Base-by-base conservation (phyloP, 2,797 vertebrate genomes). In the Megaceryle alcyon region DNA sequence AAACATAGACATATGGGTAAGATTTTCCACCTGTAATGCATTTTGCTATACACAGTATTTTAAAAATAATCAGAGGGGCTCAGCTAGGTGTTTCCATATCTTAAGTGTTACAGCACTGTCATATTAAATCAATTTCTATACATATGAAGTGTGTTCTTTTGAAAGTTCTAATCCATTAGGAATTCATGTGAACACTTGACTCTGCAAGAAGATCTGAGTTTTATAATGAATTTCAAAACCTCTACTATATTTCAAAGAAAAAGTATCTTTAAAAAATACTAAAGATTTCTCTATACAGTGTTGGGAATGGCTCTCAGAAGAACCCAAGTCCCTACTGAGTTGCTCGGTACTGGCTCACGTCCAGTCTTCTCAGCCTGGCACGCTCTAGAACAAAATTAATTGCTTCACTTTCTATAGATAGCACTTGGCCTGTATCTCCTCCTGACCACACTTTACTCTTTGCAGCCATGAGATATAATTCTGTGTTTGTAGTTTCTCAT, bases 1-100 rank as follows among this genome's bases (percentile, higher is more conserved):
- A 73, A 89, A 94, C 78, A 17, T 78, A 94, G 86, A 93, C 29
- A 48, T 83, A 92, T 59, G 53, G 25, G 26, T 61, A 85, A 70
- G 61, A 18, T 82, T 82, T 88, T 73, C 10, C 14, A 85, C 17
- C 53, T 66, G 3, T 2, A 70, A 56, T 57, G 17, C 35, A 57
- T 91, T 96, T 94, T 82, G 14, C 75, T 19, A 13, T 21, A 60
- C 17, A 48, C 35, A 72, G 3, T 43, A 10, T 26, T 70, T 48
- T 33, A 71, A 69, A 88, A 84, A 86, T 15, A 12, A 6, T 63
- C 14, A 41, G 14, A 80, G 12, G 3, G 56, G 7, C 70, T 86
- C 25, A 69, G 25, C 25, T 56, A 82, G 35, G 23, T 65, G 29
- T 65, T 87, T 82, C 60, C 21, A 72, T 8, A 12, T 43, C 61